Evolutionary conservation across 2,113 vertebrate genomes (phyloP).

Genomic region (Apeltes quadracus): DNA sequence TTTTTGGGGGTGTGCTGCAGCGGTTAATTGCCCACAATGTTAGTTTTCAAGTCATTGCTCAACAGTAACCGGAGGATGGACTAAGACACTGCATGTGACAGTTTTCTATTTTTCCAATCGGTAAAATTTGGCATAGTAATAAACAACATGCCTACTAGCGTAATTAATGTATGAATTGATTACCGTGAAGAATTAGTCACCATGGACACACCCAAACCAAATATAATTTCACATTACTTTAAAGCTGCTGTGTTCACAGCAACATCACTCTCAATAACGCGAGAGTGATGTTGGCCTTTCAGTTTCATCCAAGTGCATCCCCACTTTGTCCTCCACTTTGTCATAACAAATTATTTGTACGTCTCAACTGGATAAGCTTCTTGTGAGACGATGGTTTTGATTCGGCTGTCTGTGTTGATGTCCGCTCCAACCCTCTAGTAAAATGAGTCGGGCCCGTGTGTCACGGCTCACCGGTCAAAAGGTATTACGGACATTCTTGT

Average conservation of each 20-base stretch:
- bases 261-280: not conserved
- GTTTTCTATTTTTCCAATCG: not conserved
- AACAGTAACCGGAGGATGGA: not conserved
- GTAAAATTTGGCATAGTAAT: not conserved
- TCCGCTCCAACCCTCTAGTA: not conserved
- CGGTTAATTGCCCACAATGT: not conserved
- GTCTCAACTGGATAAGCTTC: not conserved
- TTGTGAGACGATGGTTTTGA: not conserved
- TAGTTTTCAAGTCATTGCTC: not conserved
- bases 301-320: not conserved
- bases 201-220: no score
- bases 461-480: not conserved
- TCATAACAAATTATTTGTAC: not conserved
- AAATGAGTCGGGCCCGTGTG: not conserved
- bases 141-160: not conserved
- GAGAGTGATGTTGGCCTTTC: not conserved
- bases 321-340: not conserved
- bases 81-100: not conserved
- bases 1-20: not conserved
- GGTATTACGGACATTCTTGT: not conserved
- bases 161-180: not conserved
- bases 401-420: not conserved
- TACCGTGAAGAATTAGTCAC: not conserved
- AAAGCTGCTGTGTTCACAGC: not conserved
- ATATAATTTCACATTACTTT: not conserved